phyloP scores from a whole-genome alignment of 2,888 invertebrate species.

The Euphydryas editha region DNA sequence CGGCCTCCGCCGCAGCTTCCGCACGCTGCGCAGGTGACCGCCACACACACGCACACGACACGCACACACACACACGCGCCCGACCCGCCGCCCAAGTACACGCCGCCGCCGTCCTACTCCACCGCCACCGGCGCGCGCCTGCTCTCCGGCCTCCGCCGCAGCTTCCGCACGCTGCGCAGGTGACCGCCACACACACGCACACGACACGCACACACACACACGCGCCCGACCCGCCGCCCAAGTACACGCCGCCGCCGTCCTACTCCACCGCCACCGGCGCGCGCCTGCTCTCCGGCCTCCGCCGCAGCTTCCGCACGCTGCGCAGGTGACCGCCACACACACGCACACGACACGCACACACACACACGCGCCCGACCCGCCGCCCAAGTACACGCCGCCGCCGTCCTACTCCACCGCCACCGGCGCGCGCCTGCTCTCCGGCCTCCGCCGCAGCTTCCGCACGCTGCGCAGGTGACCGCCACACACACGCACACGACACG shows the following conservation, averaged over 20 bases:
- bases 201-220: no score
- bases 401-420: slow-evolving; percentile 96
- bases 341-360: slow-evolving; percentile 5
- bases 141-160: slow-evolving; percentile 90
- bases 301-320: slow-evolving; percentile 90
- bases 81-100: slow-evolving; percentile 96
- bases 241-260: not conserved
- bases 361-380: slow-evolving; percentile 84
- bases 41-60: not conserved
- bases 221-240: no score
- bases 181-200: slow-evolving; percentile 40
- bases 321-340: slow-evolving; percentile 56
- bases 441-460: slow-evolving; percentile 90
- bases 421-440: slow-evolving; percentile 91
- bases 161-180: slow-evolving; percentile 87
- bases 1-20: slow-evolving; percentile 90
- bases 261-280: slow-evolving; percentile 89
- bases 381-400: slow-evolving; percentile 96
- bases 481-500: not conserved
- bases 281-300: slow-evolving; percentile 89
- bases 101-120: slow-evolving; percentile 96
- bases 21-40: slow-evolving; percentile 82
- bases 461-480: slow-evolving; percentile 79
- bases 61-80: slow-evolving; percentile 47
- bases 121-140: slow-evolving; percentile 95